A percentile compares a stretch with the other conserved stretches of the same genome.
phyloP scores from a whole-genome alignment of 2,113 vertebrate species.

The Myocastor coypus region DNA sequence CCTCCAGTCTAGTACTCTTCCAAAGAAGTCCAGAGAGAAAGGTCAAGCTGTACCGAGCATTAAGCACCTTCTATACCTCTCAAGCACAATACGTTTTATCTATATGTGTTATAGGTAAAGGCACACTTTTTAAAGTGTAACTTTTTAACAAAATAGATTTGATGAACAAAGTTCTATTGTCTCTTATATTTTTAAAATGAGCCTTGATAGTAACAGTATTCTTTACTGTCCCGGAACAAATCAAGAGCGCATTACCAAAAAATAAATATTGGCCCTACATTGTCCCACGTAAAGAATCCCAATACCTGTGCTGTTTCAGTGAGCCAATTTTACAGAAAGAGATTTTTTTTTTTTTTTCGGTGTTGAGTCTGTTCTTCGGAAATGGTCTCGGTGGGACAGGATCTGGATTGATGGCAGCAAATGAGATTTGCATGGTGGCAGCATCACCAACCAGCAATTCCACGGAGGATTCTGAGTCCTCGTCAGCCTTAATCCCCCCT shows the following conservation, averaged over 20 bases:
- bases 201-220: slow-evolving; percentile 18
- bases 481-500: neutral
- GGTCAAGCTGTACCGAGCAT: neutral
- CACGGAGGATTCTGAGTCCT: neutral
- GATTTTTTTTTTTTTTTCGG: neutral
- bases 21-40: neutral
- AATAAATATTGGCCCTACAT: slow-evolving; percentile 54
- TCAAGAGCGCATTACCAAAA: neutral
- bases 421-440: slow-evolving; percentile 24
- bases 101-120: neutral
- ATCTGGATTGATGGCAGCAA: neutral
- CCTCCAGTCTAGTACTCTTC: neutral
- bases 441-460: neutral
- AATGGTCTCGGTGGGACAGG: neutral
- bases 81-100: neutral
- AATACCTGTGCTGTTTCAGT: slow-evolving; percentile 27
- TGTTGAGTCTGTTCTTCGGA: slow-evolving; percentile 34
- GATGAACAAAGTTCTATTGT: neutral
- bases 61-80: neutral
- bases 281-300: slow-evolving; percentile 9
- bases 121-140: neutral
- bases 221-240: slow-evolving; percentile 47
- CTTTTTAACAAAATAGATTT: neutral
- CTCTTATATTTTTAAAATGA: neutral
- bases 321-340: slow-evolving; percentile 42